A percentile compares a stretch with the other conserved stretches of the same genome.
These are phyloP conservation scores for Maniola hyperantus DNA, from an alignment of 2,888 invertebrate species.

Conservation along the genomic window DNA sequence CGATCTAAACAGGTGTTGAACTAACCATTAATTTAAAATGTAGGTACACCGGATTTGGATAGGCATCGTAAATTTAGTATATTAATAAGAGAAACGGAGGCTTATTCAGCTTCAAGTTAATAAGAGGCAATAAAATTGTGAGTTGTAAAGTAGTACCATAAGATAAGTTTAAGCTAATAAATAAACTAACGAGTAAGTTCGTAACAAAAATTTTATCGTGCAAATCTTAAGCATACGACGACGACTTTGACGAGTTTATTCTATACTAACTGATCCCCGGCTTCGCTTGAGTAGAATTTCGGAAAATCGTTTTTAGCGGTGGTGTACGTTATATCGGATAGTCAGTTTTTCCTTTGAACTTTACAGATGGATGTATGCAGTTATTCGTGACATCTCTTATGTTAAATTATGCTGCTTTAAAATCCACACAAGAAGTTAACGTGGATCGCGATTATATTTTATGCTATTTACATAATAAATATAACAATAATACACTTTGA, in stretches of 20 bases:
- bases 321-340: too few relatives aligned
- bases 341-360: too few relatives aligned
- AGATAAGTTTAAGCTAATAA: constrained; percentile 6
- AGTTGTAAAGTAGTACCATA: constrained; percentile 3
- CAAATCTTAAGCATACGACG: not conserved
- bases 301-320: too few relatives aligned
- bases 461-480: not conserved
- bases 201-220: too few relatives aligned
- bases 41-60: not conserved
- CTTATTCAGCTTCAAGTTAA: not conserved
- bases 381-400: too few relatives aligned
- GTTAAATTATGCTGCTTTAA: too few relatives aligned
- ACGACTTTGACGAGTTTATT: not conserved
- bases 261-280: too few relatives aligned
- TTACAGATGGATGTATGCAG: too few relatives aligned
- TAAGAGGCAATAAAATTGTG: not conserved
- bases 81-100: constrained; percentile 4
- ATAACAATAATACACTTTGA: not conserved
- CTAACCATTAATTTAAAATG: not conserved
- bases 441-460: too few relatives aligned
- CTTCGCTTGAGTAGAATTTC: too few relatives aligned
- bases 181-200: not conserved
- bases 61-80: constrained; percentile 6
- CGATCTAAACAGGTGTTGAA: not conserved
- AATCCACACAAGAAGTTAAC: too few relatives aligned